Base-by-base conservation (phyloP, 1,140 invertebrate species). In the Drosophila pseudoobscura region DNA sequence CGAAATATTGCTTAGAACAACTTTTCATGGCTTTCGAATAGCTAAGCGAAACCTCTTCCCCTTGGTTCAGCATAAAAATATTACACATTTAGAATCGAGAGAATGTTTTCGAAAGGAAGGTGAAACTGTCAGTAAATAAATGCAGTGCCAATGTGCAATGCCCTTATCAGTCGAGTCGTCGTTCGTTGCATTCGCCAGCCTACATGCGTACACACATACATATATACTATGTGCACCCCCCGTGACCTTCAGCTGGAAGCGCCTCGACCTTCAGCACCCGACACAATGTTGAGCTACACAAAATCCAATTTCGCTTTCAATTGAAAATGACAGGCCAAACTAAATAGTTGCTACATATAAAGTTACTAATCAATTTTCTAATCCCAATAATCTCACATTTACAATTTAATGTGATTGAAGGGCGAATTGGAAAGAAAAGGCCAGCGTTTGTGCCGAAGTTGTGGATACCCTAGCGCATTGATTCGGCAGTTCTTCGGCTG, bases 291-390 rank as follows among this genome's bases (percentile, higher is more conserved):
- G 29, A 20, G 15, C 8, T 3, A 13, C 35, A 31, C 3, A 20
- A 17, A 11, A 49, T 49, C 17, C 50, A 54, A 35, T 69, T 69
- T 69, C 65, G n/a, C 65, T 69, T 69, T 57, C 65, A 55, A 50
- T 64, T 64, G 3, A 5, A 39, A 39, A 41, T 49, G 59, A 31
- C 35, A 39, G 35, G 9, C 35, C 13, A 29, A 61, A 15, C 15
- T 1, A 29, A 43, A 55, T 24, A 17, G 31, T 26, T 29, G 15
- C 50, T 31, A 6, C 1, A n/a, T 0, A 26, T 26, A 4, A 6
- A 51, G 35, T 63, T 50, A 44, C 59, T 51, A 65, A 63, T 43
- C 11, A 39, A 39, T 39, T 39, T 39, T 39, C 35, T 39, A 39
- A 39, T 35, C 31, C 3, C 31, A 35, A 35, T 35, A 35, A 35